Base-by-base conservation (phyloP, 1,140 invertebrate species). In the Brachionus rotundiformis region DNA sequence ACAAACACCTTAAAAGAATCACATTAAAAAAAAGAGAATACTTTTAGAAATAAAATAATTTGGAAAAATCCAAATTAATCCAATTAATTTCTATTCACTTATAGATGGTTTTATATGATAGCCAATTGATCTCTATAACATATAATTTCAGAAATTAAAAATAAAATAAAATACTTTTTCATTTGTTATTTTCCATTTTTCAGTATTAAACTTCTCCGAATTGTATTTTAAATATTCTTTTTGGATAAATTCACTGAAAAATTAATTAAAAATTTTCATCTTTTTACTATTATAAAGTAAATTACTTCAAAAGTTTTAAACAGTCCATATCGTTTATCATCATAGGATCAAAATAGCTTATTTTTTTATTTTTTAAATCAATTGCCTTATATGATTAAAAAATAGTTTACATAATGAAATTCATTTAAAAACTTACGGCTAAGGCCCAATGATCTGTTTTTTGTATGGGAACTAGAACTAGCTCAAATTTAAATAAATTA, bases 391-490 rank as follows among this genome's bases (percentile, higher is more conserved):
- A n/a, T 59, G 7, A 25, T 23, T 5, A 59, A 59, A 23, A 23
- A 23, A 59, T 23, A 5, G 4, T 49, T 49, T 5, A n/a, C 25
- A 23, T n/a, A 23, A 41, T 41, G 13, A 41, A 41, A 41, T 41
- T 7, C 6, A n/a, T n/a, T n/a, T n/a, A 59, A 25, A 1, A 6
- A 39, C 63, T 79, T 54, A 63, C 76, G 4, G 76, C 44, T 13
- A 79, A 16, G 13, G 47, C 59, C 76, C 76, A 79, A 19, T 63
- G 47, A 23, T 79, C 76, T 6, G 47, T 54, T 33, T 63, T 54
- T 79, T 79, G 76, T 27, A 79, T 79, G 16, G 76, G 76, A 11
- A 79, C 33, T 25, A 79, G 25, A 39, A 79, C 16, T 8, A 79
- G 44, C 8, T 41, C 31, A 31, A 31, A 79, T 8, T 27, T 25